phyloP scores from a whole-genome alignment of 2,113 vertebrate genomes.

The Hemiprocne comata region DNA sequence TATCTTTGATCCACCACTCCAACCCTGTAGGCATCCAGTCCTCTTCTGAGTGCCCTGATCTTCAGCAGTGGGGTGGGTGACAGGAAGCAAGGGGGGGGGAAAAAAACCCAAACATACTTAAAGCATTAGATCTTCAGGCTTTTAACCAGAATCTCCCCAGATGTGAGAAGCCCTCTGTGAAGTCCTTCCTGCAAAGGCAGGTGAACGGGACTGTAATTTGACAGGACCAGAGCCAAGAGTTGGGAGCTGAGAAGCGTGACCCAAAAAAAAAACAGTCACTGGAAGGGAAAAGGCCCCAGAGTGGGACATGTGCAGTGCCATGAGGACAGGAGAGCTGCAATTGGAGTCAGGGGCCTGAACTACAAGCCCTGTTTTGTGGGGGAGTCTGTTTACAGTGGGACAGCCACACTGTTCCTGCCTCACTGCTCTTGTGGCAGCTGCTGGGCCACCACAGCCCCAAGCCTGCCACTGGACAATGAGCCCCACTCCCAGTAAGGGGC shows the following conservation, averaged over 20 bases:
- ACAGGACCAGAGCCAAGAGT: not conserved
- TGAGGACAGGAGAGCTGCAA: not conserved
- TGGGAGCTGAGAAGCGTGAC: rapidly evolving
- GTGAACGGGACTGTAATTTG: not conserved
- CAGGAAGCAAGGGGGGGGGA: not conserved
- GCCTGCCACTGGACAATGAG: not conserved
- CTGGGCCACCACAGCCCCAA: not conserved
- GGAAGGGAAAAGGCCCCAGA: not conserved
- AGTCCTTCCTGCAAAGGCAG: not conserved
- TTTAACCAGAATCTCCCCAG: not conserved
- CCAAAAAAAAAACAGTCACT: not conserved
- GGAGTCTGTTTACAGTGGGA: not conserved
- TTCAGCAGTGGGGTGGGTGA: not conserved
- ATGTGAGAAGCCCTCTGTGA: not conserved
- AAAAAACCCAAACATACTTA: not conserved
- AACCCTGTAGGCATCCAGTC: not conserved
- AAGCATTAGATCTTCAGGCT: not conserved
- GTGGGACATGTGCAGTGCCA: not conserved
- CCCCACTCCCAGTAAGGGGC: too few relatives aligned
- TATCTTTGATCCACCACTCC: not conserved
- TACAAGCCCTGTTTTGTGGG: not conserved
- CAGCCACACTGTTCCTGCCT: not conserved
- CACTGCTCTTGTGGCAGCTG: not conserved
- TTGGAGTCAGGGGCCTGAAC: not conserved
- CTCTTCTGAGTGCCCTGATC: not conserved